Evolutionary conservation across 2,113 vertebrate genomes (phyloP), one percentile per base, ranked within the genome.

Genomic region (Xenus cinereus): DNA sequence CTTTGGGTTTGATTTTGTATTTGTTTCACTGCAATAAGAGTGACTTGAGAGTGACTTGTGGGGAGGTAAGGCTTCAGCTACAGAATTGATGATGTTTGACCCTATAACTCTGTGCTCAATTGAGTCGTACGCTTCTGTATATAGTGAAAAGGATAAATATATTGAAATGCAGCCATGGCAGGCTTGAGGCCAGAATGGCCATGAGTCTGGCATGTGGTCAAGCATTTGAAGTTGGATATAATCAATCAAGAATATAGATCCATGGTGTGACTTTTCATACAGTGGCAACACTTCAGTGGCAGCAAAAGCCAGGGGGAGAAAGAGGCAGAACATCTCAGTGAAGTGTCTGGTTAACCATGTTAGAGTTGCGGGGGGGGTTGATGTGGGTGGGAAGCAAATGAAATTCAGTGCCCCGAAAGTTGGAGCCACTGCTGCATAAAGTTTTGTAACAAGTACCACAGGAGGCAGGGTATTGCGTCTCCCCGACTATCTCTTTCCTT

Each of bases 371-470:
- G 1, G 59, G 37, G 33, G 6, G 37, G 66, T 89, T 45, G 54
- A 69, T 79, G 53, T 94, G 50, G 41, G 76, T 92, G 67, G 60
- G 63, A 73, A 89, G 39, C 53, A 90, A 87, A 84, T 35, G 45
- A 63, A 87, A 75, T 24, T 64, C 67, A 54, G 45, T 81, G 63
- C n/a, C 57, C 51, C n/a, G 28, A 62, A 96, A 92, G 68, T 56
- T 94, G 84, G 75, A 94, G 77, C 35, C 46, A 37, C 39, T 77
- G 59, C 95, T 92, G 91, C 46, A 64, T 91, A 73, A 93, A 90
- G 85, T 91, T 97, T 95, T 66, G 60, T 95, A 96, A 89, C 84
- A 83, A 93, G 86, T 63, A 57, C 76, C 63, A 8, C 85, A 83
- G 87, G 76, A 88, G 48, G 86, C 80, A 72, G 51, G 43, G 37